Evolutionary conservation across 2,797 vertebrate genomes (phyloP).

Genomic region (Mastacembelus armatus): DNA sequence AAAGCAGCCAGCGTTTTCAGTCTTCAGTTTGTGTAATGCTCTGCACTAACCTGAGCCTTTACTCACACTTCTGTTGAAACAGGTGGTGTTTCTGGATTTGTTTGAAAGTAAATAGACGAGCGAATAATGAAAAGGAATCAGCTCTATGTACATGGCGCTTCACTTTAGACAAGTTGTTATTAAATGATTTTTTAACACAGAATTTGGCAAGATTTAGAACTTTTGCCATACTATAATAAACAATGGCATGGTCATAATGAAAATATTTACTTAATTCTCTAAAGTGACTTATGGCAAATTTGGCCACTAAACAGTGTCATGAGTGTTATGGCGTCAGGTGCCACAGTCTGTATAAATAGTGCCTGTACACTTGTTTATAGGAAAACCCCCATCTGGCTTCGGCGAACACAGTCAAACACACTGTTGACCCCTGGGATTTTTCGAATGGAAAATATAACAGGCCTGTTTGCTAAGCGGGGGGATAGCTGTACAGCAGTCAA

Average conservation of each 20-base stretch:
- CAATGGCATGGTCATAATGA: slow-evolving; percentile 96
- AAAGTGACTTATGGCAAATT: slow-evolving; percentile 99
- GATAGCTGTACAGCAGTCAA: slow-evolving; percentile 86
- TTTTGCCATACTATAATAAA: slow-evolving; percentile 99
- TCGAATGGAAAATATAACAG: slow-evolving; percentile 98
- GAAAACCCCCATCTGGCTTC: slow-evolving; percentile 98
- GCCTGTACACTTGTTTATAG: slow-evolving; percentile 98
- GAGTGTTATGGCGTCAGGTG: slow-evolving; percentile 99
- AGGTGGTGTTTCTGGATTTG: slow-evolving; percentile 89
- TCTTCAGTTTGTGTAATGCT: slow-evolving; percentile 29
- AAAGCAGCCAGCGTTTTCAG: slow-evolving; percentile 17
- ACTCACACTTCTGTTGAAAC: slow-evolving; percentile 83
- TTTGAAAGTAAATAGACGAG: slow-evolving; percentile 91
- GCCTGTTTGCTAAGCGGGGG: slow-evolving; percentile 93
- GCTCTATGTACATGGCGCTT: slow-evolving; percentile 88
- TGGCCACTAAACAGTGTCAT: slow-evolving; percentile 96
- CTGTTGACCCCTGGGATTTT: slow-evolving; percentile 89
- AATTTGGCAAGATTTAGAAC: slow-evolving; percentile 97
- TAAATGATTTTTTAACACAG: slow-evolving; percentile 96
- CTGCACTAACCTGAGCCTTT: slow-evolving; percentile 76
- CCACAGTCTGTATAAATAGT: slow-evolving; percentile 98
- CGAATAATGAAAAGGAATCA: slow-evolving; percentile 88
- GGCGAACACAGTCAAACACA: slow-evolving; percentile 90
- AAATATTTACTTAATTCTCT: slow-evolving; percentile 99
- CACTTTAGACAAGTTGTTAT: slow-evolving; percentile 91